Percentiles rank a stretch among this genome's conserved stretches.
phyloP scores from a whole-genome alignment of 2,888 invertebrate genomes.

The Leptopilina drosophilae region DNA sequence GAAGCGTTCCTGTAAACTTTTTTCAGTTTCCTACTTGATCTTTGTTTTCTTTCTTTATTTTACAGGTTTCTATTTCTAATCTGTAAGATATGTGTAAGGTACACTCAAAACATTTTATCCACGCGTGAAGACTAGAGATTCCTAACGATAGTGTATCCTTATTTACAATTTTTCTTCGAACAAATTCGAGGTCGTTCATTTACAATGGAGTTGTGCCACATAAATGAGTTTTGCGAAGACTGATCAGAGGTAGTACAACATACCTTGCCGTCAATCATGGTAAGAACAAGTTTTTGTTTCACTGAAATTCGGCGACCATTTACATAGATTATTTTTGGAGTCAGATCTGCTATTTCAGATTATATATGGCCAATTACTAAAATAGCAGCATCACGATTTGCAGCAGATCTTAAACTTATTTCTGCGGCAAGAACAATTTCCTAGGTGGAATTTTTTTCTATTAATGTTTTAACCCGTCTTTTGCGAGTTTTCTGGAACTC shows the following conservation, averaged over 20 bases:
- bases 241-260: not conserved
- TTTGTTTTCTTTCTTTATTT: no score
- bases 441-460: not conserved
- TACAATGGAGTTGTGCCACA: not conserved
- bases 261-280: not conserved
- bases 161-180: not conserved
- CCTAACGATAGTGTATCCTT: not conserved
- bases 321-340: not conserved
- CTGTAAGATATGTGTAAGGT: no score
- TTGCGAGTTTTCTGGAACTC: not conserved
- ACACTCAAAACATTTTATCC: no score
- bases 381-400: not conserved
- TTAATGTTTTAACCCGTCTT: not conserved
- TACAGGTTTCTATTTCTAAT: no score
- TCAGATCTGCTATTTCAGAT: not conserved
- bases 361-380: not conserved
- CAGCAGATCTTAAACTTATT: not conserved
- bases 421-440: slow-evolving; percentile 5
- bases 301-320: not conserved
- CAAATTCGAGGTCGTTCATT: not conserved
- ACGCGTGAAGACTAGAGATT: no score
- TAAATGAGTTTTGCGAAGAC: not conserved
- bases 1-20: no score
- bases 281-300: not conserved
- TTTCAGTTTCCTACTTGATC: no score